Conservation (phyloP, 1,140 invertebrate genomes). For the Wiebesia pumilae region DNA sequence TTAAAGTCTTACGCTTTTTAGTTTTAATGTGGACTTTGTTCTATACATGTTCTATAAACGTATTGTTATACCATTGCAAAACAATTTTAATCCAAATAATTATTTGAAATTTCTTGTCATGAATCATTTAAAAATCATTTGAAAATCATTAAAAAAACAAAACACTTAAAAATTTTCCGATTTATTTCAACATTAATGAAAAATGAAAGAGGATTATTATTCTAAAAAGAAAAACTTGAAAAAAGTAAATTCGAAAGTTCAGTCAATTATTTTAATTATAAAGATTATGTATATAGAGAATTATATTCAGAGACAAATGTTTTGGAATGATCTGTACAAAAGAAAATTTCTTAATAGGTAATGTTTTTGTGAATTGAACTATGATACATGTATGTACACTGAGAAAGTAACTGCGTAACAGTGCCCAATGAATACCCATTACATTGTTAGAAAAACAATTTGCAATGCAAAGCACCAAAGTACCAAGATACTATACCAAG, state of each 20-base stretch:
- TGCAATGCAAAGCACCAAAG: constrained; percentile 55
- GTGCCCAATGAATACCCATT: constrained; percentile 42
- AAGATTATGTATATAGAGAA: not conserved
- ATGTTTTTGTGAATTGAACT: constrained; percentile 8
- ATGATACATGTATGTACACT: constrained; percentile 32
- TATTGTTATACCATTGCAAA: not conserved
- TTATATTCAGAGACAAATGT: not conserved
- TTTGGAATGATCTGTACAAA: constrained; percentile 15
- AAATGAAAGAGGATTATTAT: no score
- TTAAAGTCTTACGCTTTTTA: not conserved
- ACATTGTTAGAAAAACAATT: constrained; percentile 74
- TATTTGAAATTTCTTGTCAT: no score
- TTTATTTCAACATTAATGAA: no score
- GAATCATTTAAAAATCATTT: no score
- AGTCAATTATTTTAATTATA: not conserved
- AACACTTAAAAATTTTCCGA: no score
- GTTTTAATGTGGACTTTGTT: not conserved
- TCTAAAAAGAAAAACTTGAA: not conserved
- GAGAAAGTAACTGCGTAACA: not conserved
- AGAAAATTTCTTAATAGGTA: constrained; percentile 4
- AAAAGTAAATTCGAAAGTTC: not conserved
- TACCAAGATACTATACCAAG: constrained; percentile 32
- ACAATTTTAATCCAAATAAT: not conserved
- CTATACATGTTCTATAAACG: not conserved
- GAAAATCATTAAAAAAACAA: no score